These are phyloP conservation scores for Torymus tubicola DNA, from an alignment of 2,888 invertebrate species.

Conservation along the genomic window DNA sequence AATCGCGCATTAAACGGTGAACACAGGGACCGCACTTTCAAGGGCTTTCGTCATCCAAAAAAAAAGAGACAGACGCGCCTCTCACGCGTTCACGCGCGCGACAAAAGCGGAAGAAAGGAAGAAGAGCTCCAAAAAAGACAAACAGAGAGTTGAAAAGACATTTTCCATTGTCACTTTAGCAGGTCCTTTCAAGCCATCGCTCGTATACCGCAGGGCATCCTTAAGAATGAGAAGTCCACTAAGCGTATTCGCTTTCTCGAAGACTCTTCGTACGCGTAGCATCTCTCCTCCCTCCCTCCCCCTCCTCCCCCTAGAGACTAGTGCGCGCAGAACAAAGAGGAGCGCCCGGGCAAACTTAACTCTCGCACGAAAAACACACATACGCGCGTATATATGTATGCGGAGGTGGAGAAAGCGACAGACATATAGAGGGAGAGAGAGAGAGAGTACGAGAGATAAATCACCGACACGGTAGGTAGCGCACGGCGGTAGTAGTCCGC, in stretches of 20 bases:
- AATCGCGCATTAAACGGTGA: too few relatives aligned
- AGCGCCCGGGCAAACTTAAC: constrained; percentile 41
- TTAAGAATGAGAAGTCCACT: constrained; percentile 39
- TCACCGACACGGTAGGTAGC: constrained; percentile 9
- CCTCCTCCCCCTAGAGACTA: too few relatives aligned
- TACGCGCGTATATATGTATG: not conserved
- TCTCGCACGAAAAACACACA: constrained; percentile 40
- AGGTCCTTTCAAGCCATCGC: not conserved
- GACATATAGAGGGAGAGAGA: not conserved
- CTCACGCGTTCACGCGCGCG: too few relatives aligned
- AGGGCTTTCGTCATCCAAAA: too few relatives aligned
- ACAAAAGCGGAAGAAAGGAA: too few relatives aligned
- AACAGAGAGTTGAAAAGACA: constrained; percentile 1
- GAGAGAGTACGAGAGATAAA: constrained; percentile 47
- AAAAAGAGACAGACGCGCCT: too few relatives aligned
- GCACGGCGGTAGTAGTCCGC: not conserved
- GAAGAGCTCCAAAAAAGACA: not conserved
- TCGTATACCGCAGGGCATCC: constrained; percentile 33
- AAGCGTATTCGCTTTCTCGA: constrained; percentile 22
- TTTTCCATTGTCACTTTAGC: constrained; percentile 48
- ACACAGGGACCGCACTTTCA: too few relatives aligned
- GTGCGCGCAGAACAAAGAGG: constrained; percentile 55
- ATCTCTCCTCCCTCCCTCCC: not conserved
- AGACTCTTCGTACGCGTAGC: not conserved
- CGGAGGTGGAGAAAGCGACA: too few relatives aligned